phyloP scores from a whole-genome alignment of 1,140 invertebrate genomes.

The Camponotus pennsylvanicus region DNA sequence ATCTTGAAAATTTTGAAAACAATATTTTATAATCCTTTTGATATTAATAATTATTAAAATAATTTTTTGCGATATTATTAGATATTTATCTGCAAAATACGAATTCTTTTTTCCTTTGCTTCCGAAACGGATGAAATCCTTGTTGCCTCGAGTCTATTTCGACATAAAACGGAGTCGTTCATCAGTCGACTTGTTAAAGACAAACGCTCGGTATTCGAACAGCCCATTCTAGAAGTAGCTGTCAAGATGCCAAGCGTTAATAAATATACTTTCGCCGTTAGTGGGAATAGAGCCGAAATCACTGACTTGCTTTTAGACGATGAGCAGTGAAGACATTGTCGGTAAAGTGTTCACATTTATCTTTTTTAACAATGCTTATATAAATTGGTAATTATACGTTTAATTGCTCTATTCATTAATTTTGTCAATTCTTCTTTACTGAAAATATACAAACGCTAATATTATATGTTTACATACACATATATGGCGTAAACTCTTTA shows the following conservation, averaged over 20 bases:
- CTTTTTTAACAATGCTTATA: constrained; percentile 29
- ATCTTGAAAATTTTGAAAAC: background rate
- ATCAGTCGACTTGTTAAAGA: constrained; percentile 74
- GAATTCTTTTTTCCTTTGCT: constrained; percentile 1
- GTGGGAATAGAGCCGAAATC: constrained; percentile 68
- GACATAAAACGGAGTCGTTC: constrained; percentile 69
- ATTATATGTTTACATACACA: too few relatives aligned
- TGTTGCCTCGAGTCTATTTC: constrained; percentile 62
- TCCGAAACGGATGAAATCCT: constrained; percentile 17
- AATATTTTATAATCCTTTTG: background rate
- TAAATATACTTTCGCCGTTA: constrained; percentile 75
- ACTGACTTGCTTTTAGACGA: constrained; percentile 34
- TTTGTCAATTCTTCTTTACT: too few relatives aligned
- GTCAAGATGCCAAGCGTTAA: constrained; percentile 77
- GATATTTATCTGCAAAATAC: background rate
- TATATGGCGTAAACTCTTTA: background rate
- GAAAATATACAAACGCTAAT: background rate
- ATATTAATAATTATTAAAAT: background rate
- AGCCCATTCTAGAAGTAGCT: constrained; percentile 73
- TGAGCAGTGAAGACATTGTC: constrained; percentile 28
- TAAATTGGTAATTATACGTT: constrained; percentile 5
- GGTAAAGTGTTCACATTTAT: constrained; percentile 7
- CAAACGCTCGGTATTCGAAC: constrained; percentile 69
- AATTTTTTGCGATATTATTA: background rate
- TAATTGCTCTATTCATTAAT: background rate